phyloP scores from a whole-genome alignment of 92 coral and sea anemone genomes.

The Phenganax subtilis region DNA sequence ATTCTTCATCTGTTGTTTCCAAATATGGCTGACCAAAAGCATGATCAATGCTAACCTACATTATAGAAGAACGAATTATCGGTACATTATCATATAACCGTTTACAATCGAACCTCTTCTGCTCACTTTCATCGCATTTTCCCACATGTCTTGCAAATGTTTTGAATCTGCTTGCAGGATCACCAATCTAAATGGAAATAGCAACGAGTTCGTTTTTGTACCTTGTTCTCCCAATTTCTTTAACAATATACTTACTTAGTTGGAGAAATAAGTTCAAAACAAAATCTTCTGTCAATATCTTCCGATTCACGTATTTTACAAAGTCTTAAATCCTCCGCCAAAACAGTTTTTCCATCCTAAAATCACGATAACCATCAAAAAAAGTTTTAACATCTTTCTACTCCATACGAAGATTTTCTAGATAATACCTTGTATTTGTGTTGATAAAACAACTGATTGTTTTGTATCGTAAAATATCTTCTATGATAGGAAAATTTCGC shows the following conservation, averaged over 20 bases:
- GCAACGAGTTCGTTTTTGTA: neutral
- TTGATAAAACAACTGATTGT: conserved; percentile 80
- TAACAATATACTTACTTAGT: conserved; percentile 61
- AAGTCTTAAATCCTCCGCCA: conserved; percentile 84
- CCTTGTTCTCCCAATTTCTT: neutral
- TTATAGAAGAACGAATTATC: neutral
- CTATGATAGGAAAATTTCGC: conserved; percentile 29
- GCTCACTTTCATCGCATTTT: conserved; percentile 85
- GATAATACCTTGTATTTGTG: conserved; percentile 68
- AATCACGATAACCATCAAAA: neutral
- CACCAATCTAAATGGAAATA: conserved; percentile 55
- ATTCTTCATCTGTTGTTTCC: conserved; percentile 41
- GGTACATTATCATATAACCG: neutral
- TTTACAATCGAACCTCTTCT: neutral
- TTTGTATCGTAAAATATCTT: conserved; percentile 86
- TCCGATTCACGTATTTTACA: conserved; percentile 76
- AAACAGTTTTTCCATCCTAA: conserved; percentile 91
- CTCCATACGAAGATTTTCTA: neutral
- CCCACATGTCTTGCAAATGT: conserved; percentile 72
- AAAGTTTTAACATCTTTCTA: neutral
- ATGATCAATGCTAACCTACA: conserved; percentile 67
- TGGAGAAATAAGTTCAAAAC: conserved; percentile 92
- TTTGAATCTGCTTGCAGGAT: conserved; percentile 87
- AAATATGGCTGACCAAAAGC: conserved; percentile 55
- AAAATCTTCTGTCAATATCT: conserved; percentile 80